Percentiles rank a stretch among this genome's conserved stretches.
phyloP scores from a whole-genome alignment of 2,113 vertebrate genomes.

The Acanthisitta chloris region DNA sequence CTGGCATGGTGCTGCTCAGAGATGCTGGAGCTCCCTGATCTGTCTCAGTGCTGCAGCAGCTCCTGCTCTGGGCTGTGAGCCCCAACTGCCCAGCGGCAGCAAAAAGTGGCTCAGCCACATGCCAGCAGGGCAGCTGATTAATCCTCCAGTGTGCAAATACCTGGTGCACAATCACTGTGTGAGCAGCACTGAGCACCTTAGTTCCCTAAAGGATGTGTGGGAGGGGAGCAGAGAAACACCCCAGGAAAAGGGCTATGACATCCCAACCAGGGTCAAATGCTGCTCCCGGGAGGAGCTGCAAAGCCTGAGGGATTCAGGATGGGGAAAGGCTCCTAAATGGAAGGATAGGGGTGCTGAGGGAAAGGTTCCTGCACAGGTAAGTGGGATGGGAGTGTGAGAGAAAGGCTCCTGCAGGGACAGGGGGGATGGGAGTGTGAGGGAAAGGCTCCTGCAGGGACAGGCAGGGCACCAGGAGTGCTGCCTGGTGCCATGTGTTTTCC shows the following conservation, averaged over 20 bases:
- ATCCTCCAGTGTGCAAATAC: neutral
- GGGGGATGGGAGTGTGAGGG: too few relatives aligned
- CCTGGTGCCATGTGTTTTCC: rapidly evolving
- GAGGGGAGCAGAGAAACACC: neutral
- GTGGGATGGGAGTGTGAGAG: too few relatives aligned
- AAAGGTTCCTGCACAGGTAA: too few relatives aligned
- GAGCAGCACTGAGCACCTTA: neutral
- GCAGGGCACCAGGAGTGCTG: neutral
- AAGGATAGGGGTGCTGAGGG: too few relatives aligned
- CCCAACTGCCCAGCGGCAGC: rapidly evolving
- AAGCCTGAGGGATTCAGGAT: rapidly evolving
- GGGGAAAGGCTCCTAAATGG: rapidly evolving
- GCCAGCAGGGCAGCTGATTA: neutral
- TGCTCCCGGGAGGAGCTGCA: neutral
- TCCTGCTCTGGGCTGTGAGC: neutral
- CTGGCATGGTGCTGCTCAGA: neutral
- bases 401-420: too few relatives aligned
- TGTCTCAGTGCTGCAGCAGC: neutral
- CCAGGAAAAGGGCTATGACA: neutral
- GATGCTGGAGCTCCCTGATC: neutral
- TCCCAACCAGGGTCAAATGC: neutral
- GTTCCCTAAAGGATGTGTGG: neutral
- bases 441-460: rapidly evolving
- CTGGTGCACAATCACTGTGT: neutral
- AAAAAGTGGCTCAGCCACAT: neutral